Percentiles rank a stretch among this genome's conserved stretches.
Evolutionary conservation across 2,888 invertebrate genomes (phyloP).

Genomic region (Drosophila cognata): DNA sequence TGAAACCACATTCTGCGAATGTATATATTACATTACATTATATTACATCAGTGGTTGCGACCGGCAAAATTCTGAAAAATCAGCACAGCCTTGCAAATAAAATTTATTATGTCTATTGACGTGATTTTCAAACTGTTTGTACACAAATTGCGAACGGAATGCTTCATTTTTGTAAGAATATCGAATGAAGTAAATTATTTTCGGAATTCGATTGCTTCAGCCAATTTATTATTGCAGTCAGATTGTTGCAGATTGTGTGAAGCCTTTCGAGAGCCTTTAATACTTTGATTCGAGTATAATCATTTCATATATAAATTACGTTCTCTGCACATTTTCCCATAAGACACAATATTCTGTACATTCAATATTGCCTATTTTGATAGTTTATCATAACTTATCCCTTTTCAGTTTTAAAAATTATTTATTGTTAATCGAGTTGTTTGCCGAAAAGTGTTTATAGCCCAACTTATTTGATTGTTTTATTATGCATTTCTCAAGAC

Average conservation of each 20-base stretch:
- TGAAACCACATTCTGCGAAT: constrained; percentile 35
- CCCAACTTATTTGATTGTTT: background rate
- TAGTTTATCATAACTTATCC: background rate
- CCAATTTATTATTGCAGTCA: no score
- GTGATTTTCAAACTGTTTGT: background rate
- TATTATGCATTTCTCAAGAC: background rate
- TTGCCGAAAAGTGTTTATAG: background rate
- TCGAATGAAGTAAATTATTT: background rate
- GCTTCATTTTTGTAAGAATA: background rate
- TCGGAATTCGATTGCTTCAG: background rate
- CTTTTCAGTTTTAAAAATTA: background rate
- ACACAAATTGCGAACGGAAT: background rate
- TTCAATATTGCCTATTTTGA: background rate
- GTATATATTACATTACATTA: constrained; percentile 56
- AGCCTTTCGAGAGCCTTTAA: background rate
- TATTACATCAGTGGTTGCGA: constrained; percentile 21
- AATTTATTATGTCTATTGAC: background rate
- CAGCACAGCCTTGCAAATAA: constrained; percentile 37
- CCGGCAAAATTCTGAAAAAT: constrained; percentile 15
- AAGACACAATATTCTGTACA: background rate
- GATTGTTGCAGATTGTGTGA: background rate
- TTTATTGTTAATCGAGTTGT: background rate
- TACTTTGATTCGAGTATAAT: background rate
- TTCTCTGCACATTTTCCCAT: background rate
- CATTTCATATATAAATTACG: no score